Evolutionary conservation across 2,888 invertebrate species (phyloP).

Genomic region (Hydroisotoma schaefferi): DNA sequence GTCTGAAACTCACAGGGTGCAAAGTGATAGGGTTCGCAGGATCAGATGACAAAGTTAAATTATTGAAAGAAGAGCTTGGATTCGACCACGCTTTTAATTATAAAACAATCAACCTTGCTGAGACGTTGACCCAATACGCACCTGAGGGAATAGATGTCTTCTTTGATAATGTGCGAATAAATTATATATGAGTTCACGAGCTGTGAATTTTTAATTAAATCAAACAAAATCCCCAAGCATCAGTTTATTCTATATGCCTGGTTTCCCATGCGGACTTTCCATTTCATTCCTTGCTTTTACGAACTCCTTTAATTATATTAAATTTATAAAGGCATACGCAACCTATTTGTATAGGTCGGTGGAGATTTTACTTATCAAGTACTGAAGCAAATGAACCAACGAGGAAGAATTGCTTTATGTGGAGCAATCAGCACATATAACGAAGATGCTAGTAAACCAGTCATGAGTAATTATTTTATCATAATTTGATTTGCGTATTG

Average conservation of each 20-base stretch:
- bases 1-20: constrained; percentile 58
- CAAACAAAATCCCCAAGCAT: no score
- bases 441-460: constrained; percentile 53
- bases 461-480: constrained; percentile 26
- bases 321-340: not conserved
- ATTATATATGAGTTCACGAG: no score
- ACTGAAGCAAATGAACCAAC: constrained; percentile 61
- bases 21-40: constrained; percentile 69
- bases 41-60: constrained; percentile 66
- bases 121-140: constrained; percentile 60
- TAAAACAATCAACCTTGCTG: constrained; percentile 59
- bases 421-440: constrained; percentile 66
- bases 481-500: no score
- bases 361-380: constrained; percentile 62
- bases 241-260: no score
- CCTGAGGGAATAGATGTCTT: constrained; percentile 70
- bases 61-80: constrained; percentile 62
- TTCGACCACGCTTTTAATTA: constrained; percentile 71
- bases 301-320: not conserved
- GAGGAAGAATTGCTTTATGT: constrained; percentile 64
- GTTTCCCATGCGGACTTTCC: not conserved
- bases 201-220: no score
- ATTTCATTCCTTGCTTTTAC: not conserved
- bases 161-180: constrained; percentile 75
- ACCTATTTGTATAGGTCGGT: constrained; percentile 58